Evolutionary conservation across 1,140 invertebrate genomes (phyloP), one percentile per base, ranked within the genome.

Genomic region (Trichonephila clavata): DNA sequence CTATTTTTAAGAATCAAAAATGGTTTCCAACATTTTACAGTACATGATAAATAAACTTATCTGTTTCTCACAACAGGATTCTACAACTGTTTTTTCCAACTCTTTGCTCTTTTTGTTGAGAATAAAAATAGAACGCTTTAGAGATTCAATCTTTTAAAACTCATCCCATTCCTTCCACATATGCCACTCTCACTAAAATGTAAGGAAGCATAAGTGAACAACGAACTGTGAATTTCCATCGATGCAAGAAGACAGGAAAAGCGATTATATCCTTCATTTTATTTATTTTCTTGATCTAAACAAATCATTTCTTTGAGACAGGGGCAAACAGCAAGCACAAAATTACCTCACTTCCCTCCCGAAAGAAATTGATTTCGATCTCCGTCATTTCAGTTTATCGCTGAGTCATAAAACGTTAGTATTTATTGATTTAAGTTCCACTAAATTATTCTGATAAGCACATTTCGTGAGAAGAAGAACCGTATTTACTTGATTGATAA

Each of bases 401-500:
- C n/a, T 32, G 63, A 43, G 87, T 21, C 87, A 71, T 89, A 71
- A 89, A 71, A 89, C 87, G 60, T 89, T 89, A 89, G 65, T 89
- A 60, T 89, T 71, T 71, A 89, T 89, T 89, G 87, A 89, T 89
- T 89, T 71, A 89, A 89, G 87, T 68, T 57, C 65, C 43, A 89
- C 87, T 71, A 89, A 89, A 89, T 89, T 89, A 89, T 89, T 89
- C 87, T 71, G 87, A 89, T 89, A 71, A 89, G 87, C 32, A 71
- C 65, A 20, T 86, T 63, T 86, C 84, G 20, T 20, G 60, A 13
- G 60, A 32, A 63, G 81, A 24, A 86, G 27, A 24, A 63, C 60
- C 14, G 43, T 84, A 84, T 86, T 86, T 86, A 86, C 84, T 61
- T 63, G 84, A 86, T 86, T 86, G 84, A 86, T 86, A 86, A 86